Percentiles rank a stretch among this genome's conserved stretches.
phyloP scores from a whole-genome alignment of 2,797 vertebrate genomes.

The Botia almorhae region DNA sequence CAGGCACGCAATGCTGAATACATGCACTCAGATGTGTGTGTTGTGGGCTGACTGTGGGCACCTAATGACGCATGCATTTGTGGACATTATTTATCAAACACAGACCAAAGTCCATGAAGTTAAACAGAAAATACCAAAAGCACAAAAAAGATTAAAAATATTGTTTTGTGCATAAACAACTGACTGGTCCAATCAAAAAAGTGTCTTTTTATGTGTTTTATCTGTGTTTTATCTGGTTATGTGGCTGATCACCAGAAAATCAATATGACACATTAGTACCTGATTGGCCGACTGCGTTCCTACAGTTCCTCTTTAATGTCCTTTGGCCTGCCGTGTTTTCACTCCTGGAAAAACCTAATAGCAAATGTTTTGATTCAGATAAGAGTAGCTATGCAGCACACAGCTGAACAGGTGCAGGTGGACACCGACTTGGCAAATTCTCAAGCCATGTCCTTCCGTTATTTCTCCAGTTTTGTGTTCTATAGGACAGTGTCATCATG shows the following conservation, averaged over 20 bases:
- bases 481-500: background rate
- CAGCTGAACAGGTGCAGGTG: background rate
- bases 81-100: background rate
- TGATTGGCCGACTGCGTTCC: background rate
- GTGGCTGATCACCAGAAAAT: no score
- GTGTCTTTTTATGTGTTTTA: no score
- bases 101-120: background rate
- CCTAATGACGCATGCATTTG: background rate
- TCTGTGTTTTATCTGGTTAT: no score
- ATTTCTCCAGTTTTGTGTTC: background rate
- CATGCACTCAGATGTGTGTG: background rate
- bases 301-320: background rate
- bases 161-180: no score
- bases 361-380: background rate
- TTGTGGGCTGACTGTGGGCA: background rate
- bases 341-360: background rate
- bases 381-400: background rate
- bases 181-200: background rate
- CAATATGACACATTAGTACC: background rate
- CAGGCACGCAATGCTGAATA: conserved; percentile 3
- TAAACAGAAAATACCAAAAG: background rate
- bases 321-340: background rate
- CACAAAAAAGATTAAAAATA: background rate
- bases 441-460: background rate
- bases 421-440: background rate